Evolutionary conservation across 2,797 vertebrate genomes (phyloP).

Genomic region (Acrocephalus scirpaceus): DNA sequence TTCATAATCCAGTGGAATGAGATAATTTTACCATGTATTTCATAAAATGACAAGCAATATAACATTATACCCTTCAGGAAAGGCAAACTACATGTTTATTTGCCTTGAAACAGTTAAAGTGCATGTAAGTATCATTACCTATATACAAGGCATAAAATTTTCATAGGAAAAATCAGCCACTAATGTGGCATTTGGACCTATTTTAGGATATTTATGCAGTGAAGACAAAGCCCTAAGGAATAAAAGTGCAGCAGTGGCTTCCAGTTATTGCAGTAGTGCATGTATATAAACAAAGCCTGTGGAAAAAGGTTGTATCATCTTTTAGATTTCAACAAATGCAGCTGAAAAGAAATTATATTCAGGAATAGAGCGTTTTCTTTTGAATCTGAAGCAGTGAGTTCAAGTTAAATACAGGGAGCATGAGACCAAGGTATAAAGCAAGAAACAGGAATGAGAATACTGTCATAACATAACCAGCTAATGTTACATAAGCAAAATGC

Average conservation of each 20-base stretch:
- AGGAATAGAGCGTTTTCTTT: neutral
- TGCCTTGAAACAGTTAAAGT: neutral
- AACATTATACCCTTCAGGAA: neutral
- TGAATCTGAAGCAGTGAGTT: neutral
- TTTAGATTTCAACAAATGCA: neutral
- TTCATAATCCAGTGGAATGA: neutral
- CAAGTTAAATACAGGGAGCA: neutral
- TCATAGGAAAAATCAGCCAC: neutral
- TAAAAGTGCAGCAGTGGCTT: neutral
- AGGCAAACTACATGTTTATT: neutral
- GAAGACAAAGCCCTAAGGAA: neutral
- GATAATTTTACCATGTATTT: neutral
- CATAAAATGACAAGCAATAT: neutral
- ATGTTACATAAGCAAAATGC: constrained; percentile 7
- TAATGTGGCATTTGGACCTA: neutral
- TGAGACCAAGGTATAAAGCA: neutral
- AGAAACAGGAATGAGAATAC: neutral
- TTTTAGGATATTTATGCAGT: neutral
- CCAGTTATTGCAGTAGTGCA: neutral
- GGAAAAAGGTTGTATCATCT: neutral
- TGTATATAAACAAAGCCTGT: neutral
- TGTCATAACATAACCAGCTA: neutral
- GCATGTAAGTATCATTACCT: neutral
- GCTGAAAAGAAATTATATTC: neutral
- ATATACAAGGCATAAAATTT: neutral